Evolutionary conservation across 92 coral and sea anemone species (phyloP).

Genomic region (Nematostella vectensis): DNA sequence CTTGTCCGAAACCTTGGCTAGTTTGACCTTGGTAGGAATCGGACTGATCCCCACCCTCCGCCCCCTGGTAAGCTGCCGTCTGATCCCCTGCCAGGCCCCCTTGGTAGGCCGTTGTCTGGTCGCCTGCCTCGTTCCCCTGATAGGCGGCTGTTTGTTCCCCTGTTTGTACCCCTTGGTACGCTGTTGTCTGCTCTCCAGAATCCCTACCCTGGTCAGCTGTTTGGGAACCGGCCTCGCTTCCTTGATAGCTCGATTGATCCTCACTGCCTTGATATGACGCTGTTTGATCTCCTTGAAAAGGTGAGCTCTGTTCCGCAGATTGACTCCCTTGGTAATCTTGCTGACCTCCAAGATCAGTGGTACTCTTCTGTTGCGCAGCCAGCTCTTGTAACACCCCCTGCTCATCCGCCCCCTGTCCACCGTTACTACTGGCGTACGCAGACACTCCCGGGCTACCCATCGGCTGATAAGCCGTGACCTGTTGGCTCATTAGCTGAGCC

Average conservation of each 20-base stretch:
- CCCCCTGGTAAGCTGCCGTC: too few species aligned
- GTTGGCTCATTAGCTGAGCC: constrained; percentile 7
- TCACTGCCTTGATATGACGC: constrained; percentile 14
- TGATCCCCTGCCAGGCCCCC: too few species aligned
- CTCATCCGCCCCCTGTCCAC: constrained; percentile 9
- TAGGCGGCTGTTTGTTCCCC: background rate
- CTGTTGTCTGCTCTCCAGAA: too few species aligned
- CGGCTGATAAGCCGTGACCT: constrained; percentile 2
- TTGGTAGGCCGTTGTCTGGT: too few species aligned
- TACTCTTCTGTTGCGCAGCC: constrained; percentile 30
- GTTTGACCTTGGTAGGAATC: too few species aligned
- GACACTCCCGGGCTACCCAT: constrained; percentile 5
- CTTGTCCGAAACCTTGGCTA: too few species aligned
- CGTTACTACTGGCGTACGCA: background rate
- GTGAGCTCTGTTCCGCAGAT: constrained; percentile 5
- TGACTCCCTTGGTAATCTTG: constrained; percentile 24
- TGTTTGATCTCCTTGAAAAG: constrained; percentile 13
- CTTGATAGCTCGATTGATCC: constrained; percentile 14
- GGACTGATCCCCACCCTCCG: too few species aligned
- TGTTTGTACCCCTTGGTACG: too few species aligned
- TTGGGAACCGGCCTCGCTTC: background rate
- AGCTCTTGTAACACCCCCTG: constrained; percentile 30
- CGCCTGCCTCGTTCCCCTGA: background rate
- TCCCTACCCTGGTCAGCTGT: too few species aligned
- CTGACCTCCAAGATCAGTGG: constrained; percentile 29